These are phyloP conservation scores for Gephyroberyx darwinii DNA, from an alignment of 2,797 vertebrate species.

Conservation along the genomic window DNA sequence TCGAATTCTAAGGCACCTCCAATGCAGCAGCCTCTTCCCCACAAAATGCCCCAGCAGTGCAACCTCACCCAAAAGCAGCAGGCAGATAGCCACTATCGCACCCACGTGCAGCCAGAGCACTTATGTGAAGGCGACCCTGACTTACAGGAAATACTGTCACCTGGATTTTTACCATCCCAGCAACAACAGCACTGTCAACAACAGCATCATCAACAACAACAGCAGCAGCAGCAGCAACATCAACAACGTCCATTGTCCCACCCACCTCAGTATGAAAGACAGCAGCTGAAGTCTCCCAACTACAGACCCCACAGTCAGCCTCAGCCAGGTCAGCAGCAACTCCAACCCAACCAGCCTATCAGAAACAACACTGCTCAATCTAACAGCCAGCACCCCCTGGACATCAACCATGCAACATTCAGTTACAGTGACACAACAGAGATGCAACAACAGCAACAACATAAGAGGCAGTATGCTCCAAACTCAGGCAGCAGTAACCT, in stretches of 20 bases:
- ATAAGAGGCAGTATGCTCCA: constrained; percentile 80
- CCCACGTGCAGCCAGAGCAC: constrained; percentile 82
- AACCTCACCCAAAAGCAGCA: constrained; percentile 78
- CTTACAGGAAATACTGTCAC: constrained; percentile 80
- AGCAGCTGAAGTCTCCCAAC: constrained; percentile 78
- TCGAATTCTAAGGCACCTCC: constrained; percentile 76
- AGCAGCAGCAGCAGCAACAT: constrained; percentile 79
- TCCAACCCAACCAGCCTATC: constrained; percentile 62
- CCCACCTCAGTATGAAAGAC: constrained; percentile 78
- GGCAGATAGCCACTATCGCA: constrained; percentile 71
- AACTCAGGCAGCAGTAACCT: constrained; percentile 77
- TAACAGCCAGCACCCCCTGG: constrained; percentile 68
- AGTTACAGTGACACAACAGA: constrained; percentile 74
- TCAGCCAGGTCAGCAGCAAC: constrained; percentile 71
- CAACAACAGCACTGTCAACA: constrained; percentile 67
- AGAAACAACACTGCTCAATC: constrained; percentile 71
- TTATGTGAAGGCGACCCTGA: constrained; percentile 83
- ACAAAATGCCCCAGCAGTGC: constrained; percentile 75
- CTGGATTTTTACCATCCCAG: constrained; percentile 80
- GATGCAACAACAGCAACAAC: constrained; percentile 69
- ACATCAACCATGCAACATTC: constrained; percentile 72
- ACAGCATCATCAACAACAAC: constrained; percentile 81
- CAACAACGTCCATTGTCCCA: constrained; percentile 78
- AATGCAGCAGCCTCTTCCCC: constrained; percentile 70
- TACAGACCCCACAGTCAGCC: constrained; percentile 78